Evolutionary conservation across 1,140 invertebrate species (phyloP), one percentile per base, ranked within the genome.

Genomic region (Drosophila malerkotliana): DNA sequence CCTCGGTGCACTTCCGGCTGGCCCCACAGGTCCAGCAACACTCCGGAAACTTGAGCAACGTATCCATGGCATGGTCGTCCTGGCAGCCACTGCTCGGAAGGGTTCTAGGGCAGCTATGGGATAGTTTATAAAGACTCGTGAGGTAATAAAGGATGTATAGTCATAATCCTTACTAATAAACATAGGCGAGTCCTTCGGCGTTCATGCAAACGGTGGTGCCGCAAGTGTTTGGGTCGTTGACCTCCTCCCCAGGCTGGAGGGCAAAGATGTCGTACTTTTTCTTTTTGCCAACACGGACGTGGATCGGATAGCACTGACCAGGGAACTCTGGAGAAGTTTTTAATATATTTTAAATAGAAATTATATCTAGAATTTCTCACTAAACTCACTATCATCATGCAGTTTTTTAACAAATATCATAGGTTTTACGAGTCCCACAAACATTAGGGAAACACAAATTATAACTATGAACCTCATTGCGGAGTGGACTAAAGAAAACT

Each of bases 171-270:
- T 44, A 44, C 41, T 44, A 44, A 14, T 44, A 44, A 0, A 44
- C 41, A 8, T 44, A 44, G 14, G 41, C 15, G 7, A 44, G 41
- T 44, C 41, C 41, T 15, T 44, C 41, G 14, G 41, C 14, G n/a
- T 18, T 44, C 41, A 44, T 44, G 41, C 41, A 44, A 5, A 44
- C 10, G 8, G 41, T 44, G 5, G 8, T 18, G 41, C 41, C 41
- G 41, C 41, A 44, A n/a, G 41, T 44, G 41, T 44, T 44, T 14
- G 41, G 41, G 15, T 44, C 41, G 15, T 44, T 44, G 41, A 44
- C 41, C 41, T 44, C 41, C 15, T 44, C 41, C n/a, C 41, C 41
- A 4, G 41, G 41, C 15, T 44, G 41, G 5, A 44, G 41, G 41
- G 41, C 41, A 15, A 44, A 44, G 4, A 44, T 18, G 8, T 44